Conservation (phyloP, 2,113 vertebrate genomes). For the Calypte anna region DNA sequence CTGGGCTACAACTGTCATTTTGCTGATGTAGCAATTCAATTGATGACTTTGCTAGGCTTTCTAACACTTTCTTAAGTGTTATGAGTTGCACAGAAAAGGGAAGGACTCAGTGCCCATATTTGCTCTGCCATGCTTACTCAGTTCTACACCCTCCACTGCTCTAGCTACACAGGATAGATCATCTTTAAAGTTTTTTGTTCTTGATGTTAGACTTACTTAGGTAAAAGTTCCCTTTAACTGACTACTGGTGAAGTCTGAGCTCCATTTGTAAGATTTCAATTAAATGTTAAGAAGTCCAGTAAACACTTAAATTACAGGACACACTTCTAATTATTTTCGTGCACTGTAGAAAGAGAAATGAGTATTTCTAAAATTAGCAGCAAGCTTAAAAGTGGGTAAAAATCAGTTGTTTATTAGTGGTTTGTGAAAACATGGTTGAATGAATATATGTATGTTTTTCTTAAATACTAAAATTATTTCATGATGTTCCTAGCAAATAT, state of each 20-base stretch:
- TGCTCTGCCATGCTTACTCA: neutral
- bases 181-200: neutral
- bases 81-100: neutral
- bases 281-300: neutral
- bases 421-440: neutral
- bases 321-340: neutral
- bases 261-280: neutral
- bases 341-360: neutral
- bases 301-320: neutral
- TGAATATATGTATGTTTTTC: neutral
- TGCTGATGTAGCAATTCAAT: neutral
- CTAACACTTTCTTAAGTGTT: neutral
- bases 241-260: neutral
- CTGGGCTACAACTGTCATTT: neutral
- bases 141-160: neutral
- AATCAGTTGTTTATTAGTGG: neutral
- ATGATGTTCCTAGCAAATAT: neutral
- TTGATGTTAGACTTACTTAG: neutral
- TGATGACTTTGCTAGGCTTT: neutral
- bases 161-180: neutral
- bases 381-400: neutral
- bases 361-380: neutral
- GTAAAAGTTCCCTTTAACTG: neutral
- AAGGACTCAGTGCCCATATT: neutral
- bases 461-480: neutral